Evolutionary conservation across 2,797 vertebrate species (phyloP).

Genomic region (Pseudochirops corinnae): DNA sequence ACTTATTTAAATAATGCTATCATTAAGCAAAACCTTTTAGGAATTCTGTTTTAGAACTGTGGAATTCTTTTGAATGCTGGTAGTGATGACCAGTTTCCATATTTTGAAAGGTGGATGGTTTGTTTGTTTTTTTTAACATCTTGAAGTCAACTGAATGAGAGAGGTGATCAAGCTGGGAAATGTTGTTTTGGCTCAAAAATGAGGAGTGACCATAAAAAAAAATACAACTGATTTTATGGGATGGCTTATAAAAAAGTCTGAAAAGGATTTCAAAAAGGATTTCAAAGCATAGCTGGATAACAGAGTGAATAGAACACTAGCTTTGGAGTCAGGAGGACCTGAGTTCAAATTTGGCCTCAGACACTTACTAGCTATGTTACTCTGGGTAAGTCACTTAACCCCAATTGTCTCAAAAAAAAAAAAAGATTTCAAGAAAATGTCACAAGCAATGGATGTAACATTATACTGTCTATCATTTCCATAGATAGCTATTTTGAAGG

Average conservation of each 20-base stretch:
- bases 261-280: no score
- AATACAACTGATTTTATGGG: no score
- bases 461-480: no score
- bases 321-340: background rate
- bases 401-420: no score
- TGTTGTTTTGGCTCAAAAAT: background rate
- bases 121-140: background rate
- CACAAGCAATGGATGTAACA: no score
- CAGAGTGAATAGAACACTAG: background rate
- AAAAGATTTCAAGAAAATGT: no score
- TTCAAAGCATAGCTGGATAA: no score
- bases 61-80: background rate
- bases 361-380: rapidly evolving
- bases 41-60: background rate
- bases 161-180: no score
- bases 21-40: background rate
- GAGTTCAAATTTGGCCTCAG: background rate
- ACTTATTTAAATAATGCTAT: background rate
- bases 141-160: no score
- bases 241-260: no score
- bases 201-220: background rate
- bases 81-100: background rate
- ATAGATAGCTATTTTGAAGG: no score
- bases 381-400: background rate
- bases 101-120: background rate